Evolutionary conservation across 2,888 invertebrate species (phyloP), one percentile per base, ranked within the genome.

Genomic region (Drosophila meridiana): DNA sequence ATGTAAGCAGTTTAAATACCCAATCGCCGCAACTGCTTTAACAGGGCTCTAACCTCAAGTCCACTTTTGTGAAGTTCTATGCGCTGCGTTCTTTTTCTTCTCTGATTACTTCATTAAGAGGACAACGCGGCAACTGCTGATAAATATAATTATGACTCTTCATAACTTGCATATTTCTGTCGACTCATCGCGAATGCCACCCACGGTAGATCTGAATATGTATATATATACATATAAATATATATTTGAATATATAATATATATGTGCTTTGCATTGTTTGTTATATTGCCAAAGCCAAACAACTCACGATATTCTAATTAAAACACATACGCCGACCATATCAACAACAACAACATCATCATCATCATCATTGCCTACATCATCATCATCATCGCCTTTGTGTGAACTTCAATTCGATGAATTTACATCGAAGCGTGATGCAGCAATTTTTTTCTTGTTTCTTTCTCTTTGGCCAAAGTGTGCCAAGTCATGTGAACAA

Each of bases 291-390:
- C 85, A 83, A 87, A 87, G 84, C 87, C 84, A 87, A 89, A 89
- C 79, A 84, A 82, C 85, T 72, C 83, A 89, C 85, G 89, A 87
- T 89, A 87, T 87, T 87, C 87, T 89, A 87, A 87, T 87, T 87
- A 87, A 87, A 87, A 87, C 87, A 79, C 74, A 87, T 73, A 87
- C 76, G 71, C 80, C 67, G 82, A 75, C 82, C 67, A 20, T 45
- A 55, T 60, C 64, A 58, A 30, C 59, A 73, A 20, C 60, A 58
- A 26, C 59, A 78, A 56, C 52, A 64, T 34, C 28, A 57, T 11
- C 70, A 48, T 55, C 56, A 64, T 68, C 40, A 69, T 64, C 53
- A 34, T 47, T n/a, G 32, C 58, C 52, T 53, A 52, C 50, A 40
- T 50, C 61, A 67, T 77, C 34, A 67, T 69, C 56, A 48, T 73